Conservation (phyloP, 2,797 vertebrate species). For the Mormyrops attenuatus region DNA sequence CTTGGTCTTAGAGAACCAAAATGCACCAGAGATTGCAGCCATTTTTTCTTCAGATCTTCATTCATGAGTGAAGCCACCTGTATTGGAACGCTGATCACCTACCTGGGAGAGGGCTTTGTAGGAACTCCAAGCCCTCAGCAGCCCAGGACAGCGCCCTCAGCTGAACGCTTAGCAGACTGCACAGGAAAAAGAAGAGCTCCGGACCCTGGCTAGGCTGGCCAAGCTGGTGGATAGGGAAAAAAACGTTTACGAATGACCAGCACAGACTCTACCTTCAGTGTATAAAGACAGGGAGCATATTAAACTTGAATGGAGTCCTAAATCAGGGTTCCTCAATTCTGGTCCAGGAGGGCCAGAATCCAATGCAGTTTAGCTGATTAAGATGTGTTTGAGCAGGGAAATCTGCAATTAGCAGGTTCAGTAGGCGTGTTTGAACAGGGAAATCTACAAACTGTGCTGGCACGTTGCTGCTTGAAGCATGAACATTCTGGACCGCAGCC, state of each 20-base stretch:
- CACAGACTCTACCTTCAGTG: background rate
- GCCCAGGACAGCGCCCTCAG: conserved; percentile 68
- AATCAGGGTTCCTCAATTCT: background rate
- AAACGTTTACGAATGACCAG: background rate
- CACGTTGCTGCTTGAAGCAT: background rate
- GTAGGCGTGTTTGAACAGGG: background rate
- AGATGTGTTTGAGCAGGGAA: too few species aligned
- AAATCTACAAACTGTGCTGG: background rate
- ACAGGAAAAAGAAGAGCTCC: conserved; percentile 78
- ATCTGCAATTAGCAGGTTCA: background rate
- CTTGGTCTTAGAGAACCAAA: background rate
- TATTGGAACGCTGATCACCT: background rate
- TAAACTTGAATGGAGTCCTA: background rate
- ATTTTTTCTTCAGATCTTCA: background rate
- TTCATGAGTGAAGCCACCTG: background rate
- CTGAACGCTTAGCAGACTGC: conserved; percentile 70
- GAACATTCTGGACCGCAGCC: background rate
- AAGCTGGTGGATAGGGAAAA: conserved; percentile 52
- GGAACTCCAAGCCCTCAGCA: conserved; percentile 49
- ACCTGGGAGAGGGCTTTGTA: conserved; percentile 59
- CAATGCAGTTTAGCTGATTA: background rate
- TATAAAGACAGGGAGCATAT: background rate
- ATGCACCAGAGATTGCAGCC: background rate
- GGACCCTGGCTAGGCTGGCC: conserved; percentile 68
- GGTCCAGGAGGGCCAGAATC: background rate